Evolutionary conservation across 2,888 invertebrate genomes (phyloP), one percentile per base, ranked within the genome.

Genomic region (Harpalus rufipes): DNA sequence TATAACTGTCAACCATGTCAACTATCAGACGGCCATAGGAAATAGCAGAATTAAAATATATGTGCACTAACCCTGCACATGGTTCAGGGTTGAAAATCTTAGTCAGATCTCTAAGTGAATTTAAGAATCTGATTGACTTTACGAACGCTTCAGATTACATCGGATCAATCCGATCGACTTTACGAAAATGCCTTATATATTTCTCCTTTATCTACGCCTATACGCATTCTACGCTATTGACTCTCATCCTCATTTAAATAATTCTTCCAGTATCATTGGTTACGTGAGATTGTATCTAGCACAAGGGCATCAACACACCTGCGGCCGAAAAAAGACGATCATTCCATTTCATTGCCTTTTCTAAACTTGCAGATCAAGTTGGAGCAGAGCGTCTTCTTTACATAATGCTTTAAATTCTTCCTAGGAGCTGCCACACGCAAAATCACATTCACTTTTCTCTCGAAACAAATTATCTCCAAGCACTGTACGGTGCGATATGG

Each of bases 221-320:
- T n/a, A 21, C 21, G 21, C 3, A 21, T 32, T 32, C 32, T 32
- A 32, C 5, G 32, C 32, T 32, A 32, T 32, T 5, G 32, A 3
- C 32, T 32, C 32, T 32, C 32, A 32, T 32, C 32, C 65, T 65
- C 25, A 65, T 65, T 65, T 65, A 32, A 65, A 65, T 65, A 65
- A 32, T 65, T 25, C 65, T 12, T 25, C 32, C 68, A 39, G 41
- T 68, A 68, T 68, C 41, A 6, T 10, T 65, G 25, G 3, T 68
- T 39, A 68, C 68, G 7, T 14, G 41, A n/a, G 41, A 61, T 61
- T 16, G 39, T 14, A 61, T 80, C 61, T 80, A 18, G 80, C 58
- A 80, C 80, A 80, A 80, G 80, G 80, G 80, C 80, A 72, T 41
- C 76, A 76, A 76, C 76, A 76, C 76, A 80, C 61, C 80, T 61